phyloP scores from a whole-genome alignment of 2,797 vertebrate species.

The Erpetoichthys calabaricus region DNA sequence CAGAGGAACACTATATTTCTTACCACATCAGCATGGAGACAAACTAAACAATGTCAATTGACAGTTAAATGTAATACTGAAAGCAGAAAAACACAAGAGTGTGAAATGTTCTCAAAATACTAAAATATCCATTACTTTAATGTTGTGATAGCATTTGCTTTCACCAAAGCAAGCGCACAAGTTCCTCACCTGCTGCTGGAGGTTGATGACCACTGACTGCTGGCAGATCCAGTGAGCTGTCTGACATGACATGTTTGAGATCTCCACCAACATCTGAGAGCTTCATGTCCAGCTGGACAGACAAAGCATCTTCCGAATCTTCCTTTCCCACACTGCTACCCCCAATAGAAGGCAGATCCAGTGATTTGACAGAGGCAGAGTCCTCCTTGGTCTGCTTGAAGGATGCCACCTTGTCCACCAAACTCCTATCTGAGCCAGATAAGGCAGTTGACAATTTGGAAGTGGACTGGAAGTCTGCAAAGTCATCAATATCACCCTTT shows the following conservation, averaged over 20 bases:
- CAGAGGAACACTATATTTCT: too few relatives aligned
- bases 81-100: too few relatives aligned
- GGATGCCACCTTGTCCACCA: conserved; percentile 77
- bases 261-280: conserved; percentile 91
- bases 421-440: conserved; percentile 63
- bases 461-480: conserved; percentile 78
- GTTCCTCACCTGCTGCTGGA: conserved; percentile 98
- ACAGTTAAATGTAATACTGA: too few relatives aligned
- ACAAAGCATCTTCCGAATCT: conserved; percentile 92
- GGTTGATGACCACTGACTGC: conserved; percentile 91
- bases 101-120: too few relatives aligned
- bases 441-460: conserved; percentile 72
- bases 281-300: conserved; percentile 98
- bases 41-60: too few relatives aligned
- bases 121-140: too few relatives aligned
- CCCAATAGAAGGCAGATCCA: conserved; percentile 92
- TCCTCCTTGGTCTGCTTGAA: conserved; percentile 95
- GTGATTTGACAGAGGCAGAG: conserved; percentile 85
- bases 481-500: conserved; percentile 77
- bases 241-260: conserved; percentile 97
- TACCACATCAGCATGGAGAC: too few relatives aligned
- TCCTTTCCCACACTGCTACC: conserved; percentile 92
- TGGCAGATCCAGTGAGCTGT: conserved; percentile 98
- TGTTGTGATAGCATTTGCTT: conserved; percentile 11
- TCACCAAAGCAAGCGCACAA: conserved; percentile 98